phyloP scores from a whole-genome alignment of 2,113 vertebrate genomes.

The Cichladusa arquata region DNA sequence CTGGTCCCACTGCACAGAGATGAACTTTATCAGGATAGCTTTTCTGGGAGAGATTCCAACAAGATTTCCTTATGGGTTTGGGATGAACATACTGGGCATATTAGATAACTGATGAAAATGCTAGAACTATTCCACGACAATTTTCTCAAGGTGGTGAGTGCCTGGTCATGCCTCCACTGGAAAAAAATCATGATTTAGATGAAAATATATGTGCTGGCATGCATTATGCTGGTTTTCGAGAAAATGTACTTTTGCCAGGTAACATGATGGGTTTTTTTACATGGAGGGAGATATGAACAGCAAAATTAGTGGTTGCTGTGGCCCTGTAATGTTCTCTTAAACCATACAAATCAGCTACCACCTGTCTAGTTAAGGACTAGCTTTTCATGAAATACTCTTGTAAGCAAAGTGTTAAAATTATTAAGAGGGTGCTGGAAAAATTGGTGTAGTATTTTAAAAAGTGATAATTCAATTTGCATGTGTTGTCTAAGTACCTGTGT shows the following conservation, averaged over 20 bases:
- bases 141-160: neutral
- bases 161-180: neutral
- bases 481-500: neutral
- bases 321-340: neutral
- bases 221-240: neutral
- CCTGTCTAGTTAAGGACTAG: neutral
- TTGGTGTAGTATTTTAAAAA: neutral
- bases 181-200: neutral
- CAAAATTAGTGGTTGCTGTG: neutral
- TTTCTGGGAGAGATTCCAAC: neutral
- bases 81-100: neutral
- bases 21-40: neutral
- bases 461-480: neutral
- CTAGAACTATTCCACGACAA: neutral
- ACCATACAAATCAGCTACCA: neutral
- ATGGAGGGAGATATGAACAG: accelerated
- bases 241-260: neutral
- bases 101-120: neutral
- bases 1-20: neutral
- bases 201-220: neutral
- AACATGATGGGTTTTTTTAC: accelerated
- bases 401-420: neutral
- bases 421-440: neutral
- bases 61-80: neutral
- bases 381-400: neutral